Conservation (phyloP, 2,797 vertebrate genomes). For the Molossus alvarezi region DNA sequence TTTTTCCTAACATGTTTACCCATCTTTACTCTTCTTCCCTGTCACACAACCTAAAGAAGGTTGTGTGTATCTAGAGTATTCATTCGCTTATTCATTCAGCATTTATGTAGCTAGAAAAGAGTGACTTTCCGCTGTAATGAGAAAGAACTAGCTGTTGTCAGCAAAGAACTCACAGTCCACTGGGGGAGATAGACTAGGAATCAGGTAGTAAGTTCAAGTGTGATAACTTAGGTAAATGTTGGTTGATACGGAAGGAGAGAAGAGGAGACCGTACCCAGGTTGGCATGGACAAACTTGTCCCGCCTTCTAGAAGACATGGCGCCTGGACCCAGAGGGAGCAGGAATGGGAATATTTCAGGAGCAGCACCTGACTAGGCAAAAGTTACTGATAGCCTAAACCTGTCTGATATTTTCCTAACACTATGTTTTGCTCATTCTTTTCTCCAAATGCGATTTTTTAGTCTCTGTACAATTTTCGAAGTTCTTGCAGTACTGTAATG, state of each 20-base stretch:
- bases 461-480: background rate
- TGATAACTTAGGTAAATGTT: background rate
- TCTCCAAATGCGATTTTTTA: background rate
- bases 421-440: background rate
- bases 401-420: background rate
- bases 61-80: background rate
- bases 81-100: background rate
- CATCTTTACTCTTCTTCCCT: background rate
- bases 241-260: background rate
- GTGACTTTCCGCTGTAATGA: background rate
- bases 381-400: background rate
- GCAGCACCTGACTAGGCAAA: background rate
- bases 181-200: background rate
- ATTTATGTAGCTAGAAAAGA: background rate
- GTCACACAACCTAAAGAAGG: background rate
- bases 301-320: background rate
- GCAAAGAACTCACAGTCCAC: background rate
- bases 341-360: background rate
- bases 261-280: background rate
- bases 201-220: too few species aligned
- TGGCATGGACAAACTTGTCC: background rate
- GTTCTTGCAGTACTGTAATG: background rate
- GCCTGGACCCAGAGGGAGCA: background rate
- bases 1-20: background rate
- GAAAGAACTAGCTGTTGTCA: background rate